Base-by-base conservation (phyloP, 2,797 vertebrate genomes). In the Sebastes ruberrimus region DNA sequence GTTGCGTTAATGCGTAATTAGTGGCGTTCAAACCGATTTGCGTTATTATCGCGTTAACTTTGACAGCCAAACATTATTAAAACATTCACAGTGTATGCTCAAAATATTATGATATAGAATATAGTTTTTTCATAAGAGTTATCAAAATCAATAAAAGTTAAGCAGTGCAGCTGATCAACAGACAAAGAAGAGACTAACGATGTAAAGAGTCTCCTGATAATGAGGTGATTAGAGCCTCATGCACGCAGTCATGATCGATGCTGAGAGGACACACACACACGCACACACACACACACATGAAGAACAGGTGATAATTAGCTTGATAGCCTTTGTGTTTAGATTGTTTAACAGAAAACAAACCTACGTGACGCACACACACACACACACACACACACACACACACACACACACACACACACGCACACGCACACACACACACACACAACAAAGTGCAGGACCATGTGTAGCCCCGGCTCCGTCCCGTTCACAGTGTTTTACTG, bases 161-260 rank as follows among this genome's bases (percentile, higher is more conserved):
- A 3, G 49, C 25, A 4, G 10, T 18, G 35, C 38, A 11, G 60
- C 20, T 10, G 63, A 63, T 53, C 16, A 76, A 18, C 55, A 33
- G 10, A 56, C 13, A 1, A 22, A 38, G 60, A 27, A 18, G 46
- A 63, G 18, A 25, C 7, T 67, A 32, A 77, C 33, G 20, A 56
- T 49, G 42, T 46, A 7, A 46, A 46, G 22, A 55, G 60, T 33
- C 35, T 38, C 13, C 35, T 38, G 35, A 6, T 86, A 57, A 83
- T 23, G 71, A 77, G 27, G 55, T 33, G 61, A 89, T 76, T 57
- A 79, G 49, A 85, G 85, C 46, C 60, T 71, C 49, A 16, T 66
- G 73, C 60, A 20, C 22, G 18, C 73, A 49, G 55, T 11, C 23
- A 4, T 68, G 61, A 82, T 77, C 22, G 20, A 80, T 87, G 71